Evolutionary conservation across 1,140 invertebrate genomes (phyloP), one percentile per base, ranked within the genome.

Genomic region (Cherax destructor): DNA sequence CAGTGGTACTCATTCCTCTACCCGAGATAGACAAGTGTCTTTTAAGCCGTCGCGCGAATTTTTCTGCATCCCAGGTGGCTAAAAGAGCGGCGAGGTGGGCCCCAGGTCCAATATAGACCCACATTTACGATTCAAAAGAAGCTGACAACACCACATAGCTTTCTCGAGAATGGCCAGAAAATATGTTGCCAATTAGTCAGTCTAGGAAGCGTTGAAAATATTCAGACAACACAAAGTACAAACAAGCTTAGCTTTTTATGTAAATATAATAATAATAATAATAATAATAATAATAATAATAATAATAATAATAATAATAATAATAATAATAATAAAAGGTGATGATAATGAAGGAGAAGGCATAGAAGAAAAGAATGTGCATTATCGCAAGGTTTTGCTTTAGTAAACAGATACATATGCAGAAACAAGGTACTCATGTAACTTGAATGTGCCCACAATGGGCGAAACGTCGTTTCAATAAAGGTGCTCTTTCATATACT

Each of bases 81-180:
- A 41, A 41, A 2, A 41, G 30, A 41, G 30, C 30, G 30, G 30
- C 2, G 30, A 41, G 30, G 30, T 41, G 30, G 30, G 30, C 30
- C 2, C 30, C 30, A 41, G 30, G 30, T 41, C 30, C 30, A 41
- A 1, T 41, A 41, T 41, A 41, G 30, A 30, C n/a, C 69, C 24
- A 1, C n/a, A 30, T 74, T 74, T 74, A 74, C 30, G 69, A 74
- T 74, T 74, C 69, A 30, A 30, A 74, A 30, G 69, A n/a, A 30
- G 6, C 69, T 74, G 69, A 74, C 69, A 74, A 74, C 69, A 30
- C 69, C 30, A 74, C n/a, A 74, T 74, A 74, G 69, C n/a, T 74
- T 74, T 74, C 30, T 41, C 69, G 5, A 74, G 69, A 24, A 74
- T n/a, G 1, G 21, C n/a, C 21, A 21, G 69, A 74, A 74, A 74